phyloP scores from a whole-genome alignment of 2,113 vertebrate genomes.

The Macroglossus sobrinus region DNA sequence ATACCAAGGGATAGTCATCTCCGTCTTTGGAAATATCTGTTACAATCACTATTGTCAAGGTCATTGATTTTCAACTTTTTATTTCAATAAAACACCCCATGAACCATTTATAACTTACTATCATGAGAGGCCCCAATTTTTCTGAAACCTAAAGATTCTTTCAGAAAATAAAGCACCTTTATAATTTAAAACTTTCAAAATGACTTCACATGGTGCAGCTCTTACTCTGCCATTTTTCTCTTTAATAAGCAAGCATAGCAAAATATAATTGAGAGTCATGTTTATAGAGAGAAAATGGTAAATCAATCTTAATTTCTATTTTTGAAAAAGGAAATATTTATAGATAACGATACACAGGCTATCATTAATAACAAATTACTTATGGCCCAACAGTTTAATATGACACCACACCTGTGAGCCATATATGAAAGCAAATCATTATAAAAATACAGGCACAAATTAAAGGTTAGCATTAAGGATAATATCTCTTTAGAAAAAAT shows the following conservation, averaged over 20 bases:
- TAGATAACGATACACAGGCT: neutral
- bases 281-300: neutral
- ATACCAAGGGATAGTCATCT: neutral
- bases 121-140: neutral
- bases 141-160: neutral
- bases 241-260: neutral
- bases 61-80: conserved; percentile 26
- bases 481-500: neutral
- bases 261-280: conserved; percentile 5
- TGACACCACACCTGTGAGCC: neutral
- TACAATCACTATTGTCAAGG: neutral
- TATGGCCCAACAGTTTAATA: neutral
- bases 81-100: neutral
- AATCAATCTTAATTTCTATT: conserved; percentile 1
- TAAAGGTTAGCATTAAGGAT: neutral
- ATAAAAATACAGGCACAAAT: neutral
- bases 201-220: neutral
- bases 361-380: conserved; percentile 39
- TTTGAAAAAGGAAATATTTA: conserved; percentile 31
- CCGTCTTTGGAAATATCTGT: neutral
- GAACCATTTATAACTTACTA: neutral
- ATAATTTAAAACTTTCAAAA: conserved; percentile 51
- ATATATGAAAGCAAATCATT: neutral
- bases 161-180: conserved; percentile 30
- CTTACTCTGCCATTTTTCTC: neutral